These are phyloP conservation scores for Protophormia terraenovae DNA, from an alignment of 2,888 invertebrate species.

Conservation along the genomic window DNA sequence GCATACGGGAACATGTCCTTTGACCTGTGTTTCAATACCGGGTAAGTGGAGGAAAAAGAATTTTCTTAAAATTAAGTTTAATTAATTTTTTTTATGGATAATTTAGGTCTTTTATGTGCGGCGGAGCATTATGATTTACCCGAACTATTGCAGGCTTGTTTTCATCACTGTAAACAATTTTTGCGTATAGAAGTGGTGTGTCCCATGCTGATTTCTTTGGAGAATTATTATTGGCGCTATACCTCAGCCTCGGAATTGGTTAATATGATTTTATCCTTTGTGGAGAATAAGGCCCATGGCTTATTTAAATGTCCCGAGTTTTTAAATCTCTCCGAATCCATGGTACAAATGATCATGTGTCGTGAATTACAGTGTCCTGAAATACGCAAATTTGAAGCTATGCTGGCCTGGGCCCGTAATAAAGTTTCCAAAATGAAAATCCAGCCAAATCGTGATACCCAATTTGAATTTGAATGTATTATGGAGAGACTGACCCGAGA, in stretches of 20 bases:
- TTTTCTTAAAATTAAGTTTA: neutral
- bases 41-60: constrained; percentile 81
- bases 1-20: constrained; percentile 95
- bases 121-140: constrained; percentile 97
- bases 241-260: constrained; percentile 96
- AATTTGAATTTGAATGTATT: constrained; percentile 94
- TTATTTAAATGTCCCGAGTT: constrained; percentile 93
- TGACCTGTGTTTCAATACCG: constrained; percentile 95
- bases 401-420: constrained; percentile 94
- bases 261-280: constrained; percentile 95
- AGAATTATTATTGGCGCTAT: constrained; percentile 97
- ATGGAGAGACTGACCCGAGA: constrained; percentile 95
- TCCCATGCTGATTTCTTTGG: constrained; percentile 94
- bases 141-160: constrained; percentile 95
- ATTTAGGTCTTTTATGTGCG: constrained; percentile 89
- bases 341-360: constrained; percentile 97
- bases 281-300: constrained; percentile 92
- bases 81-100: neutral
- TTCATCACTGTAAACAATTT: constrained; percentile 97
- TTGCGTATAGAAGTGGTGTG: constrained; percentile 95
- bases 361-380: constrained; percentile 94
- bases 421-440: constrained; percentile 87
- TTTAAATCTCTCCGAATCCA: constrained; percentile 93
- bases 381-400: constrained; percentile 95
- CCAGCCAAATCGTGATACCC: constrained; percentile 91